Evolutionary conservation across 1,140 invertebrate species (phyloP), one percentile per base, ranked within the genome.

Genomic region (Agrypnia vestita): DNA sequence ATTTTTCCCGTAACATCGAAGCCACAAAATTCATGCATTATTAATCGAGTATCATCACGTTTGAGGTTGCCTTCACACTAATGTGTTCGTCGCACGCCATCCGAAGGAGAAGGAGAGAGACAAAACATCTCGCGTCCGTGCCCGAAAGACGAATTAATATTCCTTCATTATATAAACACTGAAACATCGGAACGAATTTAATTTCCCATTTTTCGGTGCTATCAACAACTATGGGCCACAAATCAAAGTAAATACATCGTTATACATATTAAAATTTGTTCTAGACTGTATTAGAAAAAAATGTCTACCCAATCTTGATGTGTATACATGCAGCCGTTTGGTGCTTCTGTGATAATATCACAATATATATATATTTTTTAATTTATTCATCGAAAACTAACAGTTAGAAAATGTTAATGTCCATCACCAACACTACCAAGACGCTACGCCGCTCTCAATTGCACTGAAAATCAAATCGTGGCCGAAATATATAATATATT

Each of bases 201-300:
- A 64, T 64, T 64, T 64, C 35, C 35, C 61, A 64, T 64, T 64
- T 64, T 35, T 64, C 35, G 25, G 3, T 10, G 4, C 61, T 64
- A 64, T 64, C 61, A 64, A 25, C 61, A 35, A 10, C 61, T 64
- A 35, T 64, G 35, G 25, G 19, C 19, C 61, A 64, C 61, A 64
- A 64, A 64, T 64, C 61, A 64, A 64, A 62, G 35, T 64, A 64
- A 64, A 64, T 35, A 64, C 61, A 64, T 64, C 61, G 61, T 64
- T 64, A 64, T 64, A 64, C 25, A 64, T 43, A 64, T 25, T 35
- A 25, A 64, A 64, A 64, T 25, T 35, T n/a, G 61, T 64, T 64
- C 25, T 64, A 64, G 61, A 25, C 25, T 25, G 61, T 25, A 64
- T 64, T 64, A 64, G 19, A 4, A 51, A 15, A 51, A 51, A 51